phyloP scores from a whole-genome alignment of 2,888 invertebrate species.

The Cepaea hortensis region DNA sequence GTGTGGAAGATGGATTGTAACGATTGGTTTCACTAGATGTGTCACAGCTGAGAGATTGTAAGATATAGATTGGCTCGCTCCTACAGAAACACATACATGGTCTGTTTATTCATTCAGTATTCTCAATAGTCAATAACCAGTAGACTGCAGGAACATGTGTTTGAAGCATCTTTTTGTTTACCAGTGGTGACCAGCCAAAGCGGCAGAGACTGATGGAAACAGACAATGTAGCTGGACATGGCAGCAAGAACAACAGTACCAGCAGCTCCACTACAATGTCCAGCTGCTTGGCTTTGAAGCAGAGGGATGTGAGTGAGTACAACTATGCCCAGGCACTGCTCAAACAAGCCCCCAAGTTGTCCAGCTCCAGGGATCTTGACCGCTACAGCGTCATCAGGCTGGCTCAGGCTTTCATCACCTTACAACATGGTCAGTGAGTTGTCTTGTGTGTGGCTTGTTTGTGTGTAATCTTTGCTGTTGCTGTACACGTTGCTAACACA shows the following conservation, averaged over 20 bases:
- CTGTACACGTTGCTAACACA: too few relatives aligned
- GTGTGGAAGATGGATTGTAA: too few relatives aligned
- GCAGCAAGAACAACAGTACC: neutral
- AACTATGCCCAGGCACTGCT: constrained; percentile 45
- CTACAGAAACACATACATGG: too few relatives aligned
- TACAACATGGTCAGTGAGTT: constrained; percentile 41
- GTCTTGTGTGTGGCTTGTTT: too few relatives aligned
- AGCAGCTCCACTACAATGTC: neutral
- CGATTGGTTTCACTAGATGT: too few relatives aligned
- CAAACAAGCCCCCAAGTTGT: constrained; percentile 37
- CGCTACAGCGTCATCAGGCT: constrained; percentile 34
- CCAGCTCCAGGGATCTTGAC: constrained; percentile 38
- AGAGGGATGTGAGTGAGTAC: constrained; percentile 38
- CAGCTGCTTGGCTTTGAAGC: constrained; percentile 9
- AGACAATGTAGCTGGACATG: neutral
- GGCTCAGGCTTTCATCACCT: constrained; percentile 42
- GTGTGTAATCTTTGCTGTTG: too few relatives aligned
- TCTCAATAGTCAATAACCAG: neutral
- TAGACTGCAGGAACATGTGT: neutral
- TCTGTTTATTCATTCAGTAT: too few relatives aligned
- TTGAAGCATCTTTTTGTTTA: neutral
- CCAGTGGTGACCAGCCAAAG: constrained; percentile 22
- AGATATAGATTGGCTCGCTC: too few relatives aligned
- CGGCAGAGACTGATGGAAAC: constrained; percentile 11
- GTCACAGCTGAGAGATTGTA: too few relatives aligned